phyloP scores from a whole-genome alignment of 2,888 invertebrate genomes.

The Aporophyla nigra region DNA sequence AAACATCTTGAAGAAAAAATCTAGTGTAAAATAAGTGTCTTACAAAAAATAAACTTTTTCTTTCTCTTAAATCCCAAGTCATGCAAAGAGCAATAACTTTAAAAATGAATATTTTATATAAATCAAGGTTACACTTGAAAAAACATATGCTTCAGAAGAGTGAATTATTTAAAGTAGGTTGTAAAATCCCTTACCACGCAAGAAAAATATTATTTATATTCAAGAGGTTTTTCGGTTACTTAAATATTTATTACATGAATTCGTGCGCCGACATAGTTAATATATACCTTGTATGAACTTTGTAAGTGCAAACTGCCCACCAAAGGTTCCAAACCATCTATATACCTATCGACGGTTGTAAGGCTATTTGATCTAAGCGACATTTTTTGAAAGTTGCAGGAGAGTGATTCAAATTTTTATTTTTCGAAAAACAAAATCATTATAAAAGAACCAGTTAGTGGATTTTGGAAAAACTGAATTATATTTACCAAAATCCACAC shows the following conservation, averaged over 20 bases:
- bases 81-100: conserved; percentile 53
- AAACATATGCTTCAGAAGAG: conserved; percentile 35
- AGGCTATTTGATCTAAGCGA: too few species aligned
- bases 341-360: too few species aligned
- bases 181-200: conserved; percentile 32
- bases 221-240: conserved; percentile 2
- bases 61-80: conserved; percentile 19
- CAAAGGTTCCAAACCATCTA: too few species aligned
- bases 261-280: neutral
- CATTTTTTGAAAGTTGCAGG: too few species aligned
- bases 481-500: too few species aligned
- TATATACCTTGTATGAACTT: too few species aligned
- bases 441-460: too few species aligned
- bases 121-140: conserved; percentile 56
- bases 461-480: too few species aligned
- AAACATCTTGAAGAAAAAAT: too few species aligned
- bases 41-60: neutral
- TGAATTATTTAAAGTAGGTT: conserved; percentile 60
- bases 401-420: too few species aligned
- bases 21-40: neutral
- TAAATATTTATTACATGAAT: conserved; percentile 28
- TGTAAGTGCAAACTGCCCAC: too few species aligned
- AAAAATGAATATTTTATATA: conserved; percentile 62
- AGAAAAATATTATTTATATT: neutral
- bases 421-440: too few species aligned